phyloP scores from a whole-genome alignment of 2,113 vertebrate genomes.

The Gambusia affinis region DNA sequence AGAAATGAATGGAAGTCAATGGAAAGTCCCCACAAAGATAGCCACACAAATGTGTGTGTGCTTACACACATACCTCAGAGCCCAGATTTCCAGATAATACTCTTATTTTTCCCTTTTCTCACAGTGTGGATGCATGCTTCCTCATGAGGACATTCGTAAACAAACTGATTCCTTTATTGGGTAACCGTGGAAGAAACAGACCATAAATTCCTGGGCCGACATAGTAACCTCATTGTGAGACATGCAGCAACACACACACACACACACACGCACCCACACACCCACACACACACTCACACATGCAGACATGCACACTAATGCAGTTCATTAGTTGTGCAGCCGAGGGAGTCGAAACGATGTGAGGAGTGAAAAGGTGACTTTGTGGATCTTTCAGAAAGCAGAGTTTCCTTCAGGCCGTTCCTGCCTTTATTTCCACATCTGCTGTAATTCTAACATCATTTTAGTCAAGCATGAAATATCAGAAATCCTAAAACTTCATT shows the following conservation, averaged over 20 bases:
- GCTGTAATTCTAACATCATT: not conserved
- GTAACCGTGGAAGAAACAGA: slow-evolving; percentile 3
- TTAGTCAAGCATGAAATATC: not conserved
- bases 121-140: slow-evolving; percentile 7
- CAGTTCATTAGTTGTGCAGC: slow-evolving; percentile 21
- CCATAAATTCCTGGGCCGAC: slow-evolving; percentile 2
- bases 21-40: too few species aligned
- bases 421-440: not conserved
- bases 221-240: not conserved
- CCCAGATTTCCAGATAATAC: not conserved
- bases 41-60: too few species aligned
- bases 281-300: slow-evolving; percentile 1
- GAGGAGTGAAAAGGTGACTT: slow-evolving; percentile 53
- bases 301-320: slow-evolving; percentile 3
- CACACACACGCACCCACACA: not conserved
- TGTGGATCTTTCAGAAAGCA: not conserved
- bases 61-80: not conserved
- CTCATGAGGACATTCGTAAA: slow-evolving; percentile 11
- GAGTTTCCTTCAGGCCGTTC: not conserved
- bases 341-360: slow-evolving; percentile 6
- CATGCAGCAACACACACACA: not conserved
- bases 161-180: slow-evolving; percentile 5
- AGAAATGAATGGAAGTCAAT: too few species aligned
- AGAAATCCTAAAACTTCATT: too few species aligned
- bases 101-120: not conserved